A percentile compares a stretch with the other conserved stretches of the same genome.
Evolutionary conservation across 2,113 vertebrate species (phyloP).

Genomic region (Cathartes aura): DNA sequence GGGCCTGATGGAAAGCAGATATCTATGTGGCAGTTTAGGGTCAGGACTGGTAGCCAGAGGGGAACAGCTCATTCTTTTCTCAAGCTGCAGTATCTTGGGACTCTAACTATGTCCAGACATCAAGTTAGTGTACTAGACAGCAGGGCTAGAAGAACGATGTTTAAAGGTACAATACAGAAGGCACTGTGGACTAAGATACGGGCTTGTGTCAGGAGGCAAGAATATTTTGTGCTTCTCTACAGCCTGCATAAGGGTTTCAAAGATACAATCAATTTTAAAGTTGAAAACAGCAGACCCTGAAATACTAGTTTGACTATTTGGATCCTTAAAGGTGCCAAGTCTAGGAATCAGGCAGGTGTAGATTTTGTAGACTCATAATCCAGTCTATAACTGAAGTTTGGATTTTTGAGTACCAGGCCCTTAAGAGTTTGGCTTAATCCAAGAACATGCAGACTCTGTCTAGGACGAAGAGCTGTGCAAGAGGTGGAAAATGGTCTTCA

Average conservation of each 20-base stretch:
- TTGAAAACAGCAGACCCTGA: background rate
- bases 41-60: background rate
- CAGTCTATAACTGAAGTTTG: background rate
- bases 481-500: background rate
- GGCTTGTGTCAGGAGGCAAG: background rate
- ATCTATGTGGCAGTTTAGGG: background rate
- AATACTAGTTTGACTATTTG: background rate
- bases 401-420: background rate
- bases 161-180: background rate
- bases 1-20: background rate
- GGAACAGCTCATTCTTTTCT: background rate
- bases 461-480: background rate
- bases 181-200: background rate
- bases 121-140: background rate
- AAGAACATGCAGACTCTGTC: background rate
- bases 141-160: background rate
- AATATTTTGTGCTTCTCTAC: background rate
- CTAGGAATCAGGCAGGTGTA: background rate
- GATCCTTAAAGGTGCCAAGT: background rate
- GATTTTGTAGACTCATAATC: background rate
- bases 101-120: background rate
- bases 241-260: background rate
- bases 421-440: background rate
- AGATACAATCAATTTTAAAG: background rate
- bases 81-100: background rate